A percentile compares a stretch with the other conserved stretches of the same genome.
Evolutionary conservation across 2,113 vertebrate species (phyloP).

Genomic region (Vulpes lagopus): DNA sequence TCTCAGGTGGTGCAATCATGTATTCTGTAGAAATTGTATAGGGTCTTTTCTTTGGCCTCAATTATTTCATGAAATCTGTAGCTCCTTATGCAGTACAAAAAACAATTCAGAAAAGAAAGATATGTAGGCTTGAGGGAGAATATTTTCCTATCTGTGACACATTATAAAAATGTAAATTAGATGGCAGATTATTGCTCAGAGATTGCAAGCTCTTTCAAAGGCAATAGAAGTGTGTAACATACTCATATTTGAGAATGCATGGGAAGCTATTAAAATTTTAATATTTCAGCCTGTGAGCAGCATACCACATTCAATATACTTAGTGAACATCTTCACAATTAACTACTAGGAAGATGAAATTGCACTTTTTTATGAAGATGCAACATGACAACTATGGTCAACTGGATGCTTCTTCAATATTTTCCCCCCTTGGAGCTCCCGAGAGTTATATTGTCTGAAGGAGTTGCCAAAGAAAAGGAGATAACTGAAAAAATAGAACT

Average conservation of each 20-base stretch:
- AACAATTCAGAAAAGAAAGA: neutral
- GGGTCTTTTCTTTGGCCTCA: neutral
- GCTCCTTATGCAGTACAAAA: neutral
- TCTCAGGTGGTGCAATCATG: neutral
- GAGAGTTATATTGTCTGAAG: neutral
- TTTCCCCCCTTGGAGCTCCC: neutral
- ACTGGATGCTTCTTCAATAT: conserved; percentile 9
- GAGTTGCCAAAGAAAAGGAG: conserved; percentile 22
- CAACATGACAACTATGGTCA: neutral
- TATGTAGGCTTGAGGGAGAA: neutral
- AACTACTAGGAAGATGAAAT: neutral
- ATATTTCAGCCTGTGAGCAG: neutral
- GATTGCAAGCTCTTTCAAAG: conserved; percentile 10
- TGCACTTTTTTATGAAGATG: conserved; percentile 41
- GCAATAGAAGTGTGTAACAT: conserved; percentile 37
- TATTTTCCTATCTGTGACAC: conserved; percentile 52
- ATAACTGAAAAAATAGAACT: neutral
- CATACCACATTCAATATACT: neutral
- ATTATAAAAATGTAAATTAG: conserved; percentile 68
- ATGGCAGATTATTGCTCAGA: conserved; percentile 38
- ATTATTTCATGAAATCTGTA: conserved; percentile 37
- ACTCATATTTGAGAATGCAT: conserved; percentile 47
- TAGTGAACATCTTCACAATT: conserved; percentile 26
- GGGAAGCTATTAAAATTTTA: conserved; percentile 53
- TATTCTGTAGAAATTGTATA: neutral